Base-by-base conservation (phyloP, 2,888 invertebrate species). In the Drosophila maculinotata region DNA sequence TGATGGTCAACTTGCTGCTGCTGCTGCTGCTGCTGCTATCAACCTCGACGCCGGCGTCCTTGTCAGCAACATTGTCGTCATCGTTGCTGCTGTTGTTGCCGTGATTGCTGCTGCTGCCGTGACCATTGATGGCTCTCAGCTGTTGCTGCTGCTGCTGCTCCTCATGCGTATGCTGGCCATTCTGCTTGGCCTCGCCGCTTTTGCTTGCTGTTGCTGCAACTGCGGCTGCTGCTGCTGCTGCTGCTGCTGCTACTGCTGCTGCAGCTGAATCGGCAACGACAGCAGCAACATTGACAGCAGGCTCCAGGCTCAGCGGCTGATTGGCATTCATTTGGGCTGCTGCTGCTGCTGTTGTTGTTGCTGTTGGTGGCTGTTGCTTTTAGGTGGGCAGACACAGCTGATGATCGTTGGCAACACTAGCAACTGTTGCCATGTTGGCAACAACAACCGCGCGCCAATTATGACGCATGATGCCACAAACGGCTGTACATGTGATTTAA, bases 281-380 rank as follows among this genome's bases (percentile, higher is more conserved):
- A 26, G 75, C 68, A 47, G 62, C 65, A 56, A 58, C 62, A 56
- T 44, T 58, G 14, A 66, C 66, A 38, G 77, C 69, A 44, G 78
- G 72, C 79, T 78, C 82, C 41, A 79, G 57, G 79, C 76, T 76
- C 64, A 79, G 59, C 54, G 78, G 53, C 65, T 79, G 78, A 56
- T 75, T 75, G 36, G 52, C 75, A 59, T 75, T 75, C 77, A 78
- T 78, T 71, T 74, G 69, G 42, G 48, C 10, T 31, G 23, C 6
- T 47, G 15, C 20, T 39, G 23, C 1, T 38, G 28, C 31, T 57
- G 33, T n/a, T 49, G 53, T 15, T 41, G 44, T 8, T 59, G 39
- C 15, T 57, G 44, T n/a, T 15, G 36, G 3, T 38, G 45, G 38
- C 9, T 23, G 25, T 26, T 36, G 49, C 39, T 6, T 14, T 74